These are phyloP conservation scores for Hymenochirus boettgeri DNA, from an alignment of 2,113 vertebrate species.

Conservation along the genomic window DNA sequence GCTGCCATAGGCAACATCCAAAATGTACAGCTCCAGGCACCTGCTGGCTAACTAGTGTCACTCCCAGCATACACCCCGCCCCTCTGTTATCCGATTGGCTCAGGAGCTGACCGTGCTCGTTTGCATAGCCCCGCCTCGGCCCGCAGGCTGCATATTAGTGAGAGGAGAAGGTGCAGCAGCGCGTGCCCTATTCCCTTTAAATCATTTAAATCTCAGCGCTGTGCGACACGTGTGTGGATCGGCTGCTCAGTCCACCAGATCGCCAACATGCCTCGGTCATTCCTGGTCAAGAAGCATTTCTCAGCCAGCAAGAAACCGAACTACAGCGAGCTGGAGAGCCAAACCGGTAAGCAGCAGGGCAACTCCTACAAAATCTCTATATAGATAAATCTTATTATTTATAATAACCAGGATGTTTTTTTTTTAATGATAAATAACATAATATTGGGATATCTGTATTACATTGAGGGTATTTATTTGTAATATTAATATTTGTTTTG, in stretches of 20 bases:
- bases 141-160: slow-evolving; percentile 30
- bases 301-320: slow-evolving; percentile 82
- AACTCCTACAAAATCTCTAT: no score
- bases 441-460: no score
- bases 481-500: no score
- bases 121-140: slow-evolving; percentile 21
- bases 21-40: slow-evolving; percentile 31
- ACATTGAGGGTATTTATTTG: no score
- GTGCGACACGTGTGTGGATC: no score
- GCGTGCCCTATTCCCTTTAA: slow-evolving; percentile 5
- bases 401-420: no score
- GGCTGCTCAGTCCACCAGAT: neutral
- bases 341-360: slow-evolving; percentile 70
- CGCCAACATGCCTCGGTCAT: slow-evolving; percentile 88
- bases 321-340: slow-evolving; percentile 86
- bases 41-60: neutral
- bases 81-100: slow-evolving; percentile 46
- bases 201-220: neutral
- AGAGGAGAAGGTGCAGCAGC: neutral
- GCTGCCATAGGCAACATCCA: neutral
- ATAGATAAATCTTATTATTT: no score
- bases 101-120: slow-evolving; percentile 46
- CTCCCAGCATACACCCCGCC: neutral
- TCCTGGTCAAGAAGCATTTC: slow-evolving; percentile 91
- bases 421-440: no score